phyloP scores from a whole-genome alignment of 1,140 invertebrate genomes.

The Penaeus indicus region DNA sequence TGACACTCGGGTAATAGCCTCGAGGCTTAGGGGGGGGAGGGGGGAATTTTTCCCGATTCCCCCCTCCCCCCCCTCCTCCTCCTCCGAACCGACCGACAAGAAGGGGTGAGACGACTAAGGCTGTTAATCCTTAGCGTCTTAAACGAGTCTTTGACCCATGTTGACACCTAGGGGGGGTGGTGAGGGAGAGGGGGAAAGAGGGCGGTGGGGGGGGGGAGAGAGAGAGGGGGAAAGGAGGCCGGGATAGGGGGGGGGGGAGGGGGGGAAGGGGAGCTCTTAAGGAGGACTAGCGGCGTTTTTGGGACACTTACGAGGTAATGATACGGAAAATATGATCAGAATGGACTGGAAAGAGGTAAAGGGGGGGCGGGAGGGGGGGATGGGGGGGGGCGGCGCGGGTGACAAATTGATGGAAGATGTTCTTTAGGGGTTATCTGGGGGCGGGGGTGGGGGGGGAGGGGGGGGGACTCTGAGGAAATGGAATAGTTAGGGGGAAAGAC shows the following conservation, averaged over 20 bases:
- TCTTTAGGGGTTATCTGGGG: constrained; percentile 23
- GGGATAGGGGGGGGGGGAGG: too few relatives aligned
- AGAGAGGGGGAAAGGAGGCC: neutral
- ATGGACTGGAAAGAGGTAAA: constrained; percentile 48
- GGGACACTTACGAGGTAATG: constrained; percentile 59
- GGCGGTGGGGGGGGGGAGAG: too few relatives aligned
- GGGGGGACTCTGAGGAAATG: neutral
- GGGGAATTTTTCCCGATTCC: constrained; percentile 48
- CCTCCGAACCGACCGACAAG: neutral
- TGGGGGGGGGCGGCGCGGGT: constrained; percentile 5
- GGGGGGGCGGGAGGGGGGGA: too few relatives aligned
- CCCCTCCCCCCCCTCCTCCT: too few relatives aligned
- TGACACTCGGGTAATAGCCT: constrained; percentile 54
- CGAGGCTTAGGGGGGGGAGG: constrained; percentile 29
- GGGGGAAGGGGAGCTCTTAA: neutral
- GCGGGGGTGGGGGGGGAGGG: too few relatives aligned
- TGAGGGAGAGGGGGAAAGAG: too few relatives aligned
- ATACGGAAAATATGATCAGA: constrained; percentile 59
- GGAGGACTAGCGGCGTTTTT: neutral
- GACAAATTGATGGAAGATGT: constrained; percentile 57
- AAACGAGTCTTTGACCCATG: constrained; percentile 33
- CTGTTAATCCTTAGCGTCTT: constrained; percentile 37
- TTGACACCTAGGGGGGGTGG: constrained; percentile 5
- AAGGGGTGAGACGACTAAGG: constrained; percentile 27
- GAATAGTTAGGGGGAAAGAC: neutral